phyloP scores from a whole-genome alignment of 2,797 vertebrate species.

The Petrocephalus schoutedeni region DNA sequence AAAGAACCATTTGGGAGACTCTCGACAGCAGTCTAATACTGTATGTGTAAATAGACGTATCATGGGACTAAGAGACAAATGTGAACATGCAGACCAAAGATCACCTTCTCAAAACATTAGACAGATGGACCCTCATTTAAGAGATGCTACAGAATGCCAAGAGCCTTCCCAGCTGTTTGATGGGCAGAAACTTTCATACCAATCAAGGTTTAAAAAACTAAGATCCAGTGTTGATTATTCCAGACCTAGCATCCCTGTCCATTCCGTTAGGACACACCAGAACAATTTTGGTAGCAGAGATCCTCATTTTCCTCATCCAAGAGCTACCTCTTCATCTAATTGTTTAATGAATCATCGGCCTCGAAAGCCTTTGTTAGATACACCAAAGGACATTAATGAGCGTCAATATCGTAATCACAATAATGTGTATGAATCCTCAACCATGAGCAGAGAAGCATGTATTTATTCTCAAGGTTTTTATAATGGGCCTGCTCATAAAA shows the following conservation, averaged over 20 bases:
- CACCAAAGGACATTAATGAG: conserved; percentile 55
- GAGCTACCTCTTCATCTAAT: conserved; percentile 52
- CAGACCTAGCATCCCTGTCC: conserved; percentile 52
- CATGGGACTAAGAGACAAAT: conserved; percentile 48
- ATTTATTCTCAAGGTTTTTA: conserved; percentile 11
- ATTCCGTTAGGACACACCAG: conserved; percentile 24
- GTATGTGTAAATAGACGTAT: conserved; percentile 45
- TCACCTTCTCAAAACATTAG: conserved; percentile 49
- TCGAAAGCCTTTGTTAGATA: conserved; percentile 36
- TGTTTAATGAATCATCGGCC: conserved; percentile 52
- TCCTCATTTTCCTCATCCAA: conserved; percentile 52
- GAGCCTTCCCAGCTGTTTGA: conserved; percentile 35
- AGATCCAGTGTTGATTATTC: conserved; percentile 59
- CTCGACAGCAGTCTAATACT: conserved; percentile 53
- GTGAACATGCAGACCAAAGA: conserved; percentile 46
- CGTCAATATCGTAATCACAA: conserved; percentile 42
- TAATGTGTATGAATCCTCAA: conserved; percentile 48
- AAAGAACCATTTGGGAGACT: conserved; percentile 39
- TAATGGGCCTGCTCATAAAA: conserved; percentile 47
- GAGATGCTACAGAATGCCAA: conserved; percentile 56
- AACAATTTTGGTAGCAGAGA: conserved; percentile 49
- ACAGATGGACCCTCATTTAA: conserved; percentile 49
- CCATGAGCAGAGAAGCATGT: conserved; percentile 47
- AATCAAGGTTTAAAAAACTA: conserved; percentile 50
- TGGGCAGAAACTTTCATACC: conserved; percentile 15